Evolutionary conservation across 2,888 invertebrate species (phyloP), one percentile per base, ranked within the genome.

Genomic region (Netelia fuscicornis): DNA sequence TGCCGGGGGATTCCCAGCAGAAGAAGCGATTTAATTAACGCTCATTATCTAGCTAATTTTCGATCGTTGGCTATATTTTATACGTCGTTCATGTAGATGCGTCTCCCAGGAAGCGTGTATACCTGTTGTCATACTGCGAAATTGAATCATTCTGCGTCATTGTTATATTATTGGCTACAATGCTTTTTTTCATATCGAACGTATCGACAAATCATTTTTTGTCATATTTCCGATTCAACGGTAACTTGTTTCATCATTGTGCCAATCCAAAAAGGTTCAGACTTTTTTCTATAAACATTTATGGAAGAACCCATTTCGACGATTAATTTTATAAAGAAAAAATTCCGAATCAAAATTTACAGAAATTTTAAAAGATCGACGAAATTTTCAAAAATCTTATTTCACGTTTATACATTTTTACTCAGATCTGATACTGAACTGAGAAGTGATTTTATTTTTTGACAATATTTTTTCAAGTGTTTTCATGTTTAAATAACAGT

Each of bases 1-100:
- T 42, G 6, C 13, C 44, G 48, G 82, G 76, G 67, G 67, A 56
- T 67, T 78, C 72, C 85, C 79, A 54, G 37, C 20, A 13, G 60
- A 42, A 10, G 11, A 48, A 70, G 25, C 58, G 13, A 23, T 71
- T 75, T 82, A 79, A 85, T 85, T 56, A 72, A 48, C 9, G 79
- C 70, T 82, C 58, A 85, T 85, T 79, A 82, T 62, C 60, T 48
- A 60, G 71, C 58, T 82, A 75, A 82, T 79, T 71, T 58, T 54
- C 60, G 64, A 64, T 75, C 42, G 30, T 52, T 37, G 60, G 6
- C 30, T 67, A 44, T 68, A 64, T 70, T 37, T n/a, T 42, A 54
- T 58, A 37, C 13, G 10, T 37, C 42, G 68, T 78, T 64, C 64
- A 67, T 71, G 65, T 25, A 11, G n/a, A 37, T 48, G n/a, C 13